A percentile compares a stretch with the other conserved stretches of the same genome.
Evolutionary conservation across 2,797 vertebrate genomes (phyloP).

Genomic region (Trematomus bernacchii): DNA sequence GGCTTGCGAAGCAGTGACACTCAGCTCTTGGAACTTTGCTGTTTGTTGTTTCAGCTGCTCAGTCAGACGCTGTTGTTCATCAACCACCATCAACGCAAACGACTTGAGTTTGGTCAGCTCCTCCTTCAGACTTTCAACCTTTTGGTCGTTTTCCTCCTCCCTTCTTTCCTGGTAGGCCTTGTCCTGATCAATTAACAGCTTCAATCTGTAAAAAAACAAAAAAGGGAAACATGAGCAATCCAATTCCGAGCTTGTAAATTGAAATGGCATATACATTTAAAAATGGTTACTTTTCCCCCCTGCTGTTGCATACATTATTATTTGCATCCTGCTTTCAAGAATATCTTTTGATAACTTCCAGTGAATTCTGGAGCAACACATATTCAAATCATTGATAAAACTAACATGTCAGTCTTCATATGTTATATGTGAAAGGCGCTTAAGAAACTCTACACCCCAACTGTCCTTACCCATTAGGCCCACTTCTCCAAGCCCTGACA

Average conservation of each 20-base stretch:
- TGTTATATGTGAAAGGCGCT: slow-evolving; percentile 26
- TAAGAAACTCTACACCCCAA: slow-evolving; percentile 25
- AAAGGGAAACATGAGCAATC: neutral
- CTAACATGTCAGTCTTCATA: neutral
- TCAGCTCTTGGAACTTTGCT: slow-evolving; percentile 90
- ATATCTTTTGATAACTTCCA: neutral
- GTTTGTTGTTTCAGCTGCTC: slow-evolving; percentile 91
- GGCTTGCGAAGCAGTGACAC: slow-evolving; percentile 82
- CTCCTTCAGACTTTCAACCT: slow-evolving; percentile 88
- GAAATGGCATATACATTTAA: neutral
- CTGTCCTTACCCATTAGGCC: slow-evolving; percentile 45
- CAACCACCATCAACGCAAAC: slow-evolving; percentile 96
- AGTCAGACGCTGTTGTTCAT: slow-evolving; percentile 94
- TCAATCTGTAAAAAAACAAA: slow-evolving; percentile 85
- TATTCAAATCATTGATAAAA: neutral
- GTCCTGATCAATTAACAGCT: slow-evolving; percentile 94
- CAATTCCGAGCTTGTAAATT: slow-evolving; percentile 1
- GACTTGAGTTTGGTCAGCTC: slow-evolving; percentile 96
- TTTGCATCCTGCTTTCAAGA: neutral
- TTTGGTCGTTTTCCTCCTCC: slow-evolving; percentile 91
- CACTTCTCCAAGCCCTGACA: slow-evolving; percentile 50
- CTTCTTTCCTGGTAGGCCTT: slow-evolving; percentile 89
- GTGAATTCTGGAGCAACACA: neutral
- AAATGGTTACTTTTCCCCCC: too few relatives aligned
- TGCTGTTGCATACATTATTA: neutral